Evolutionary conservation across 2,113 vertebrate species (phyloP).

Genomic region (Talpa occidentalis): DNA sequence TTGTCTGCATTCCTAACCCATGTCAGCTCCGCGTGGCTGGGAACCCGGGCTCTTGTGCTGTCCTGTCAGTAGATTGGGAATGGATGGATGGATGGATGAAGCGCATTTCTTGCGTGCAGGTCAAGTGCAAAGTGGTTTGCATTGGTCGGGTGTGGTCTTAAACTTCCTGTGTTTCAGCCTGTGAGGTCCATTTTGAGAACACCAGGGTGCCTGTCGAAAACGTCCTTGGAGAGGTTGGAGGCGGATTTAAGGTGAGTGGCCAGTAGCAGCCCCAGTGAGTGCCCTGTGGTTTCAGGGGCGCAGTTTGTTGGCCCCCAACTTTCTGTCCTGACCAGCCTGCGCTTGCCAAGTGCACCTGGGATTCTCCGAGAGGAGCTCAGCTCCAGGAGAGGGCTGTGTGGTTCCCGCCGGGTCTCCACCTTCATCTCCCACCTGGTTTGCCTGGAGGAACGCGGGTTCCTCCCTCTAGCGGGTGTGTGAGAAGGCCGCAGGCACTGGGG

Average conservation of each 20-base stretch:
- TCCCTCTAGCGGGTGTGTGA: accelerated
- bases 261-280: too few species aligned
- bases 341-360: background rate
- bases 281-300: accelerated
- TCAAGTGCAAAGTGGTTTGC: background rate
- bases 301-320: accelerated
- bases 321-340: too few species aligned
- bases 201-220: slow-evolving; percentile 96
- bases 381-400: background rate
- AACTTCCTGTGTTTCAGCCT: slow-evolving; percentile 87
- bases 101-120: background rate
- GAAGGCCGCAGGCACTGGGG: background rate
- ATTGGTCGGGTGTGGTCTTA: background rate
- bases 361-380: background rate
- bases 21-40: too few species aligned
- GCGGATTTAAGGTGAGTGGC: slow-evolving; percentile 95
- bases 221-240: slow-evolving; percentile 95
- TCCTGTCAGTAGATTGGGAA: background rate
- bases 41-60: background rate
- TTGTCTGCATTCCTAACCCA: too few species aligned
- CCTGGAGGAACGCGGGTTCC: accelerated
- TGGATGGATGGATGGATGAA: background rate
- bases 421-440: too few species aligned
- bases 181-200: slow-evolving; percentile 95
- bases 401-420: background rate